A percentile compares a stretch with the other conserved stretches of the same genome.
phyloP scores from a whole-genome alignment of 2,888 invertebrate species.

The Galerucella calmariensis region DNA sequence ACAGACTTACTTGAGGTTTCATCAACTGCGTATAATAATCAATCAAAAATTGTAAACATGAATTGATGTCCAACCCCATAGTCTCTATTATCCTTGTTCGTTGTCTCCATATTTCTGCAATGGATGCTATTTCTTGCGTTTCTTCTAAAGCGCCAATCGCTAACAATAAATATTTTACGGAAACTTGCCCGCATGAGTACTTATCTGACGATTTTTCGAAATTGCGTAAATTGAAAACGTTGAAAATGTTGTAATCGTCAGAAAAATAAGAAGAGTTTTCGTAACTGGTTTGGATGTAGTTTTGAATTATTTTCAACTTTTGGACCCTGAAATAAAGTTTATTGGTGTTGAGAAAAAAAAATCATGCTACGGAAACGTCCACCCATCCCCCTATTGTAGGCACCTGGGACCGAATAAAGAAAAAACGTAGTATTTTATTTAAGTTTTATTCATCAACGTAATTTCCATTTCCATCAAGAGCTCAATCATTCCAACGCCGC shows the following conservation, averaged over 20 bases:
- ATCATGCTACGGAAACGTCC: background rate
- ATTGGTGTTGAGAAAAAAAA: background rate
- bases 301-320: conserved; percentile 59
- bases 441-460: too few relatives aligned
- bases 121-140: conserved; percentile 61
- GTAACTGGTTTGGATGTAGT: conserved; percentile 54
- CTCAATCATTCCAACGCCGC: too few relatives aligned
- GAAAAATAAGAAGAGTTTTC: conserved; percentile 47
- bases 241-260: conserved; percentile 46
- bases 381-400: too few relatives aligned
- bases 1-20: conserved; percentile 66
- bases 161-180: conserved; percentile 71
- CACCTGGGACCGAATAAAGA: too few relatives aligned
- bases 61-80: conserved; percentile 86
- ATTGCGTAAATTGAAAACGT: conserved; percentile 72
- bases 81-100: conserved; percentile 65
- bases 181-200: conserved; percentile 73
- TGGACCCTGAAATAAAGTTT: conserved; percentile 54
- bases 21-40: conserved; percentile 88
- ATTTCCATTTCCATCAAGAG: too few relatives aligned
- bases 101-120: conserved; percentile 54
- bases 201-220: conserved; percentile 69
- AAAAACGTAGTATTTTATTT: too few relatives aligned
- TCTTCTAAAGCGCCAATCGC: conserved; percentile 69
- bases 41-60: conserved; percentile 91